Evolutionary conservation across 2,888 invertebrate species (phyloP), one percentile per base, ranked within the genome.

Genomic region (Leptothorax acervorum): DNA sequence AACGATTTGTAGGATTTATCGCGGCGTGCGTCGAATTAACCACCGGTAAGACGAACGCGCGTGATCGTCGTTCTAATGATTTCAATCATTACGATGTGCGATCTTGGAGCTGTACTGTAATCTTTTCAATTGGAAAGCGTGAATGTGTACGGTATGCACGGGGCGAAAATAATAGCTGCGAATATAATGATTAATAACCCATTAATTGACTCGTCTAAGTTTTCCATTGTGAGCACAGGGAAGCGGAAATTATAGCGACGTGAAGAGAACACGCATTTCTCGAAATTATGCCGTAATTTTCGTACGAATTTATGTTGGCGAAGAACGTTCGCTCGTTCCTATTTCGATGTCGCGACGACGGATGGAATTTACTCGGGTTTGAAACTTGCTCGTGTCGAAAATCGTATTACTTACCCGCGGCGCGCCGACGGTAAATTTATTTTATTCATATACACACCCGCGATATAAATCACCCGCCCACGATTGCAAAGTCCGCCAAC

Each of bases 401-500:
- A 62, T 45, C 11, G 31, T 57, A 68, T 35, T 42, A 35, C 35
- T 23, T 78, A 57, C 18, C 45, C 70, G 4, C 28, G 15, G 1
- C 23, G 35, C 60, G 55, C 57, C n/a, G 57, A 45, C 51, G 31
- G 66, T 28, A 23, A 60, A 70, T 66, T 62, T 68, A 60, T 79
- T 82, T 45, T 51, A 35, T 51, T 51, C 15, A 42, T 60, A 57
- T 60, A 57, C 31, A 68, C 55, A 23, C 55, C 63, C 15, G 2
- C 42, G 63, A 88, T 87, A 81, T 82, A 68, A 68, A 83, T 84
- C 84, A 88, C 74, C 78, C 62, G 18, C 71, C 75, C 48, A 73
- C 62, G 73, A 81, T 73, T 51, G 28, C 65, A 60, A 71, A 31
- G 31, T 53, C 31, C 63, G 39, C 71, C 53, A 65, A 62, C 70